Percentiles rank a stretch among this genome's conserved stretches.
Evolutionary conservation across 1,140 invertebrate genomes (phyloP).

Genomic region (Galendromus occidentalis): DNA sequence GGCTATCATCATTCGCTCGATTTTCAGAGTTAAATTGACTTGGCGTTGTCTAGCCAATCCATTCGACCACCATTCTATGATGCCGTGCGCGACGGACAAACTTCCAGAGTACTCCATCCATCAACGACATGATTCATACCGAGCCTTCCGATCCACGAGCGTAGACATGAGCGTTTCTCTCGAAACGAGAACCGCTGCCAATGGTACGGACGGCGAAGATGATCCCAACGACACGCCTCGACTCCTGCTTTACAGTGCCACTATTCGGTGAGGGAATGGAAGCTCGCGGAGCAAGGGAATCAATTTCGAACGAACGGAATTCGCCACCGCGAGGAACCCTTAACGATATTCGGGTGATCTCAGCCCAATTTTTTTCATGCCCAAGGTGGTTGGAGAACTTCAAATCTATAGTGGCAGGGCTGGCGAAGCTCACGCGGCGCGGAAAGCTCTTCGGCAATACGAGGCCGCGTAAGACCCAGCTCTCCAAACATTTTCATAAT

Average conservation of each 20-base stretch:
- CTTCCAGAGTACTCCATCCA: conserved; percentile 91
- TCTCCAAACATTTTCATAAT: conserved; percentile 64
- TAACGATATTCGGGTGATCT: too few species aligned
- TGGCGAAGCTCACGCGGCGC: conserved; percentile 74
- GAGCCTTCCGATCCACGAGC: conserved; percentile 79
- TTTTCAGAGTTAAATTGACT: conserved; percentile 46
- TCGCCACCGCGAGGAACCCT: too few species aligned
- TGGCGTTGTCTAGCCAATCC: conserved; percentile 83
- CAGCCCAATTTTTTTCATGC: conserved; percentile 17
- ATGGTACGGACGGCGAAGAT: background rate
- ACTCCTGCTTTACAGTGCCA: conserved; percentile 71
- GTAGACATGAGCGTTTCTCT: conserved; percentile 66
- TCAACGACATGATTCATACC: conserved; percentile 48
- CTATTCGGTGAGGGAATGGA: conserved; percentile 35
- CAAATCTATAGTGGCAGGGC: conserved; percentile 64
- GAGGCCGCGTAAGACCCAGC: conserved; percentile 59
- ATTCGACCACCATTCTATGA: conserved; percentile 85
- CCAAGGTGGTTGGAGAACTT: conserved; percentile 62
- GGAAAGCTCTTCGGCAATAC: conserved; percentile 68
- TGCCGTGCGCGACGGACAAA: conserved; percentile 87
- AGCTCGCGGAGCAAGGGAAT: background rate
- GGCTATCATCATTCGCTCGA: too few species aligned
- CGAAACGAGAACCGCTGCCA: conserved; percentile 49
- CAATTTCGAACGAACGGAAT: too few species aligned
- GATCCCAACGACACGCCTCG: conserved; percentile 35